Evolutionary conservation across 2,888 invertebrate species (phyloP).

Genomic region (Ferrisia virgata): DNA sequence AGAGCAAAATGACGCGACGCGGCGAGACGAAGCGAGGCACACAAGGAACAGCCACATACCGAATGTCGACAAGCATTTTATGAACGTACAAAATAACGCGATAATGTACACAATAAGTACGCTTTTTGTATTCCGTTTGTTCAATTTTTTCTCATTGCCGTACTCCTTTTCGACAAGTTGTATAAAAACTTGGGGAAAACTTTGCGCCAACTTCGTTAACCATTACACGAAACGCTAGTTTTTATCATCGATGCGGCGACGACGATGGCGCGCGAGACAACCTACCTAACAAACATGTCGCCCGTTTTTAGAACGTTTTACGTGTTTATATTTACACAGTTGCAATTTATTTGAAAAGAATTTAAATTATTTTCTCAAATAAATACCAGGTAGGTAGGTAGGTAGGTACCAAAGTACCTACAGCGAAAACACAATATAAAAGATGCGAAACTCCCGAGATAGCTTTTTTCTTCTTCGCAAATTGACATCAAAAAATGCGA

Average conservation of each 20-base stretch:
- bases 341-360: background rate
- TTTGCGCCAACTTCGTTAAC: background rate
- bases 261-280: background rate
- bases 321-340: constrained; percentile 3
- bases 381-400: no score
- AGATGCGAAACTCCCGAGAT: background rate
- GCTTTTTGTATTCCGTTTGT: constrained; percentile 33
- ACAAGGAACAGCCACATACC: background rate
- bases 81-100: constrained; percentile 18
- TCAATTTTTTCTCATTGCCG: background rate
- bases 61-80: constrained; percentile 18
- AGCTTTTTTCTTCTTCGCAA: background rate
- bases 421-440: background rate
- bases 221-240: constrained; percentile 20
- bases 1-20: background rate
- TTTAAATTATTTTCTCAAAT: constrained; percentile 11
- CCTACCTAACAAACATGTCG: background rate
- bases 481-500: background rate
- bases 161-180: background rate
- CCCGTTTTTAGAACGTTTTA: background rate
- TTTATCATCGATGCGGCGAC: background rate
- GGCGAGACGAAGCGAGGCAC: background rate
- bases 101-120: constrained; percentile 28
- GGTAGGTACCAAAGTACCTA: no score
- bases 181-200: background rate